Base-by-base conservation (phyloP, 2,888 invertebrate genomes). In the Dorcus parallelipipedus region DNA sequence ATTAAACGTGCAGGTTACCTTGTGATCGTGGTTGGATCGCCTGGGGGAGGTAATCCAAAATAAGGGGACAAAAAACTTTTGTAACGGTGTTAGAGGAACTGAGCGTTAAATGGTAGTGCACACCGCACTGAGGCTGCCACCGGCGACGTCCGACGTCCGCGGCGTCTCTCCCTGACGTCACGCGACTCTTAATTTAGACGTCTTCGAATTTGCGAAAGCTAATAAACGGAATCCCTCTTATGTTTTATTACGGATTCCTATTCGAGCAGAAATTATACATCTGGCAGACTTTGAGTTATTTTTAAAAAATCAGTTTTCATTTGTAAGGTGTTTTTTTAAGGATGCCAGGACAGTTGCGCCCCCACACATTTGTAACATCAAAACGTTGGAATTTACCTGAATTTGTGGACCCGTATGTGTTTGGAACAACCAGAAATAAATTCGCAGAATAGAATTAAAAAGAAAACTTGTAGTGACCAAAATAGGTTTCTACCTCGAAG, bases 81-180 rank as follows among this genome's bases (percentile, higher is more conserved):
- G 10, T 10, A 9, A 41, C n/a, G 14, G 7, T 9, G 45, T 45
- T 20, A 20, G 23, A 45, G 14, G 17, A 45, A 45, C 45, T 40
- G 39, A n/a, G 26, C 26, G 9, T 14, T 48, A 39, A 56, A 54
- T 56, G 65, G 57, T 63, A 63, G 63, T 67, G 62, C 65, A 63
- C 67, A 63, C 65, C 64, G 65, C 66, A 67, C 67, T 67, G 63
- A 56, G 51, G 58, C 55, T 54, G 55, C 58, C 50, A 49, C 49
- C 51, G 57, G 51, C 52, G 54, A 54, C 56, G 10, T 10, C 40
- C 54, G 56, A 49, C 53, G 56, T 56, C 54, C 60, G 39, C 60
- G 49, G 63, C 64, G 64, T 64, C 64, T 41, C 33, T 41, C 33
- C 23, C 52, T 65, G 65, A 65, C 63, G 63, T 64, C 63, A 62